A percentile compares a stretch with the other conserved stretches of the same genome.
Evolutionary conservation across 2,888 invertebrate genomes (phyloP).

Genomic region (Meliscaeva auricollis): DNA sequence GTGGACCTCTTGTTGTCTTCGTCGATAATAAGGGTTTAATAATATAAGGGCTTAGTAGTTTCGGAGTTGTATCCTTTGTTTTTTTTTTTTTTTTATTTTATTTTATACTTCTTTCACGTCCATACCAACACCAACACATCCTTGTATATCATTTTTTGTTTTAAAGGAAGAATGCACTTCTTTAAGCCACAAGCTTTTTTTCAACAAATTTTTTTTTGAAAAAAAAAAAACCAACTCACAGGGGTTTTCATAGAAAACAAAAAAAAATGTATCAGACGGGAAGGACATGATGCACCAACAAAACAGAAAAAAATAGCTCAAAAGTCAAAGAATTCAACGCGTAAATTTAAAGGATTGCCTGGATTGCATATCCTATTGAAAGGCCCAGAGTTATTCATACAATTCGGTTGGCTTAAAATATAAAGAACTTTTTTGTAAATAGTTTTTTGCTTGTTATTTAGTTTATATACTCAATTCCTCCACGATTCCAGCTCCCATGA

Average conservation of each 20-base stretch:
- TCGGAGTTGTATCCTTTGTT: constrained; percentile 11
- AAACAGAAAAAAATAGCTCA: constrained; percentile 16
- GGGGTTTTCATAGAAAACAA: constrained; percentile 5
- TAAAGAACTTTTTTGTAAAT: constrained; percentile 27
- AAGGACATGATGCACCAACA: neutral
- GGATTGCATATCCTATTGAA: constrained; percentile 37
- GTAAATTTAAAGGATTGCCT: constrained; percentile 43
- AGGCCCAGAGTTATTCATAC: constrained; percentile 28
- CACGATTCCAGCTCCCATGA: too few species aligned
- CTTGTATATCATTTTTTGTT: neutral
- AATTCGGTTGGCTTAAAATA: constrained; percentile 19
- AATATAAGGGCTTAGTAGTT: constrained; percentile 60
- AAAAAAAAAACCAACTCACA: neutral
- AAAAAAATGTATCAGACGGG: constrained; percentile 16
- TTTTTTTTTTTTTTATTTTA: neutral
- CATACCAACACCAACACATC: neutral
- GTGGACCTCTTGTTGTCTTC: neutral
- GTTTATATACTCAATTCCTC: constrained; percentile 14
- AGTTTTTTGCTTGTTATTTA: constrained; percentile 55
- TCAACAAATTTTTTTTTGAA: neutral
- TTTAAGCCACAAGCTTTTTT: constrained; percentile 17
- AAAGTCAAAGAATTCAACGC: constrained; percentile 52
- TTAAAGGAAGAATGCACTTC: constrained; percentile 37
- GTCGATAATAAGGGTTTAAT: constrained; percentile 68
- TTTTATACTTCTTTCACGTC: neutral